phyloP scores from a whole-genome alignment of 2,797 vertebrate genomes.

The Coregonus suidteri region DNA sequence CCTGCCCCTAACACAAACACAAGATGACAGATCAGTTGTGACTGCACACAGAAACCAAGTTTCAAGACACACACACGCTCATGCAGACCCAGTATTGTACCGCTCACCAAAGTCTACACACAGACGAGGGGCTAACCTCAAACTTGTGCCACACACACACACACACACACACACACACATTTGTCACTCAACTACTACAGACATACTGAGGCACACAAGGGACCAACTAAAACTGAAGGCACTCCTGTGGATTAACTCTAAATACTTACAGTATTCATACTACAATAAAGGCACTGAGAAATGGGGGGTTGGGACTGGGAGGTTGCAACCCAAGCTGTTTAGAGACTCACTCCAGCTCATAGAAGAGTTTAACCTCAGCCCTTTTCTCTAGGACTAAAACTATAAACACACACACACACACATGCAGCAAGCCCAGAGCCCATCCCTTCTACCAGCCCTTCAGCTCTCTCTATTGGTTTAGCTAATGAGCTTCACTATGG shows the following conservation, averaged over 20 bases:
- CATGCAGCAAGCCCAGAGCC: not conserved
- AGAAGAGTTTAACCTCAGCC: not conserved
- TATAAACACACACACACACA: conserved; percentile 9
- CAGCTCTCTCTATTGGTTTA: not conserved
- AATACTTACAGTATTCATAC: not conserved
- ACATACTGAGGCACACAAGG: not conserved
- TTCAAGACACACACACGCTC: conserved; percentile 17
- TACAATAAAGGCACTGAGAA: not conserved
- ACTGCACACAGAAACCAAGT: conserved; percentile 39
- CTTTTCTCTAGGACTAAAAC: not conserved
- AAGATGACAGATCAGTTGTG: conserved; percentile 55
- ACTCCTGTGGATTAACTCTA: not conserved
- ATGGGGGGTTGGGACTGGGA: not conserved
- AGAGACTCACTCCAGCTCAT: not conserved
- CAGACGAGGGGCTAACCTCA: not conserved
- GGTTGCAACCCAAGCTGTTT: not conserved
- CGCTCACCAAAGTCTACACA: not conserved
- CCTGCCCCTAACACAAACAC: conserved; percentile 68
- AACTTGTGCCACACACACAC: not conserved
- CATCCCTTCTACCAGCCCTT: not conserved
- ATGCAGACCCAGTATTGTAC: conserved; percentile 34
- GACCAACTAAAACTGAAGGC: not conserved
- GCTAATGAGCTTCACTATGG: not conserved
- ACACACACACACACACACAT: not conserved
- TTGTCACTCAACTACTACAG: not conserved